Conservation (phyloP, 2,888 invertebrate species). For the Amphiduros pacificus region DNA sequence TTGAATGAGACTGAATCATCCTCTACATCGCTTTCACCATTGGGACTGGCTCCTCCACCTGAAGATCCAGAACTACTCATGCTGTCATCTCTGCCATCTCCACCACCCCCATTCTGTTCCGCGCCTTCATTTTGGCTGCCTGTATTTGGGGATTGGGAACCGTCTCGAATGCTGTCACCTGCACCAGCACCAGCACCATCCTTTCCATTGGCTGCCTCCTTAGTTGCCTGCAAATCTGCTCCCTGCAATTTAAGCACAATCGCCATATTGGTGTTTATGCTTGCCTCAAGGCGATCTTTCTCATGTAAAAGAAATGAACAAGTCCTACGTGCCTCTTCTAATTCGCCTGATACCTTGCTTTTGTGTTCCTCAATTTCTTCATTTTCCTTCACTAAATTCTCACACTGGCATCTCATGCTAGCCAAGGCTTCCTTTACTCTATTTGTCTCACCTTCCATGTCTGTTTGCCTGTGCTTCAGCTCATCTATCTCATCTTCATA, state of each 20-base stretch:
- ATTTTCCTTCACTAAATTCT: slow-evolving; percentile 8
- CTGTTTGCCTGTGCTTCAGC: not conserved
- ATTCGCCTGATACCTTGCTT: not conserved
- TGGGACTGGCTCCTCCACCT: not conserved
- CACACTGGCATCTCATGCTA: slow-evolving; percentile 5
- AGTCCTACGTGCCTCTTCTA: not conserved
- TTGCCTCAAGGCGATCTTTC: too few species aligned
- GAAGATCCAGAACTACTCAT: not conserved
- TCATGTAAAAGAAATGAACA: not conserved
- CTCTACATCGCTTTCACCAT: not conserved
- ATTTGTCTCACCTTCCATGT: slow-evolving; percentile 4
- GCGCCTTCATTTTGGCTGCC: too few species aligned
- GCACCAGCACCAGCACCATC: too few species aligned
- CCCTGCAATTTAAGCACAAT: too few species aligned
- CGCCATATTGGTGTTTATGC: too few species aligned
- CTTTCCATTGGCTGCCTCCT: too few species aligned
- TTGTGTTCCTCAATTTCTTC: slow-evolving; percentile 8
- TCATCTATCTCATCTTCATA: slow-evolving; percentile 1
- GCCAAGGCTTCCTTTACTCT: slow-evolving; percentile 1
- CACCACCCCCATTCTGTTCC: too few species aligned
- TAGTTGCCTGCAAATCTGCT: too few species aligned
- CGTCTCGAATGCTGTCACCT: too few species aligned
- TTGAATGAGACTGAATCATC: not conserved
- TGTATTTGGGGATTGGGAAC: too few species aligned
- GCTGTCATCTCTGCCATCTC: not conserved